A percentile compares a stretch with the other conserved stretches of the same genome.
Conservation (phyloP, 1,140 invertebrate species). For the Aphelenchoides besseyi region DNA sequence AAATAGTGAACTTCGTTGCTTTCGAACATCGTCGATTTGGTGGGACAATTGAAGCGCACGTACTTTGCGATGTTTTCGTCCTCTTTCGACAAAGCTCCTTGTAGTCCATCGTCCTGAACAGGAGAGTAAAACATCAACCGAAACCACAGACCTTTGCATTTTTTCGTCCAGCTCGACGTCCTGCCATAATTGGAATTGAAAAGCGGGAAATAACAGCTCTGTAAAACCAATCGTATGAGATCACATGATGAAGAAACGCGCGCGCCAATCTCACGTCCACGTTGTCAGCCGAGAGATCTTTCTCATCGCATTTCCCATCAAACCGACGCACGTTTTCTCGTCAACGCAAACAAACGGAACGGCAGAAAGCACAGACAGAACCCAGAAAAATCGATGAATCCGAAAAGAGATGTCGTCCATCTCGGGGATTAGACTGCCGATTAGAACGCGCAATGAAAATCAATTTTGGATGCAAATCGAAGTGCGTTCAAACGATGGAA, state of each 20-base stretch:
- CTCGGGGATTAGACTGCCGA: neutral
- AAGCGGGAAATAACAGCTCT: no score
- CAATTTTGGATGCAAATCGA: no score
- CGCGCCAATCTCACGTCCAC: no score
- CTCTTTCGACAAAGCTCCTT: slow-evolving; percentile 71
- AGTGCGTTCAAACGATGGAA: no score
- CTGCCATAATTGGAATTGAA: neutral
- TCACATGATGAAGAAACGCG: neutral
- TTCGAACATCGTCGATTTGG: slow-evolving; percentile 88
- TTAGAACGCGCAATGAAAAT: neutral
- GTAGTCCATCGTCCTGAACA: slow-evolving; percentile 13
- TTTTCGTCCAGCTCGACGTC: neutral
- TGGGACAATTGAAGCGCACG: slow-evolving; percentile 83
- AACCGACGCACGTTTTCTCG: no score
- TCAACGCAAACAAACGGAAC: neutral
- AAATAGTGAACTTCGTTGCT: slow-evolving; percentile 95
- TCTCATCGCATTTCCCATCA: no score
- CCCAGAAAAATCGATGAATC: slow-evolving; percentile 6
- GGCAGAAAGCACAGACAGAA: neutral
- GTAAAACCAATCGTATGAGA: no score
- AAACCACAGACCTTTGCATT: neutral
- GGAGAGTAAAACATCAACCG: neutral
- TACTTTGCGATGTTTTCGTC: slow-evolving; percentile 89
- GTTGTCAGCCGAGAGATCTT: no score
- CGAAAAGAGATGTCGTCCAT: neutral